These are phyloP conservation scores for Oncorhynchus mykiss DNA, from an alignment of 2,113 vertebrate genomes.

Conservation along the genomic window DNA sequence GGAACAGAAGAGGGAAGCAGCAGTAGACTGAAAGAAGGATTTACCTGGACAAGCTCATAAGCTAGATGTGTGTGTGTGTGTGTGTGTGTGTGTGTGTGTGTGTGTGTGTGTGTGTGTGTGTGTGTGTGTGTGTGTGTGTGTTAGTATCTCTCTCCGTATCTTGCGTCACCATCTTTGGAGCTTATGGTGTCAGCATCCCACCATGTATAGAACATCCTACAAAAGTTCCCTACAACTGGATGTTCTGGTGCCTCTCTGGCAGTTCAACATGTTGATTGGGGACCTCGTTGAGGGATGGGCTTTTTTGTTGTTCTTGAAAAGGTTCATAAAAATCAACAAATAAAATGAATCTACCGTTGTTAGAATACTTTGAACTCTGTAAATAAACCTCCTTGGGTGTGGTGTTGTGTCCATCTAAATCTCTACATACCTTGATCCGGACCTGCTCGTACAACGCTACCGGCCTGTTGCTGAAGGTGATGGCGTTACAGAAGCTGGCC, in stretches of 20 bases:
- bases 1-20: constrained; percentile 6
- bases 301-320: neutral
- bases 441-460: constrained; percentile 92
- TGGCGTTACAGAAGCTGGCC: constrained; percentile 97
- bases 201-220: neutral
- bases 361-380: neutral
- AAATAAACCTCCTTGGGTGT: too few relatives aligned
- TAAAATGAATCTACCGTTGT: neutral
- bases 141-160: too few relatives aligned
- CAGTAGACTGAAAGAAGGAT: constrained; percentile 10
- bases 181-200: neutral
- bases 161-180: neutral
- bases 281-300: too few relatives aligned
- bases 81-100: too few relatives aligned
- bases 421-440: constrained; percentile 85
- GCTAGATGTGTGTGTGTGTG: neutral
- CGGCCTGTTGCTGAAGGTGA: constrained; percentile 94
- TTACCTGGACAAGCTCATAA: constrained; percentile 27
- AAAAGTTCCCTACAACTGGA: too few relatives aligned
- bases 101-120: too few relatives aligned
- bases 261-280: too few relatives aligned
- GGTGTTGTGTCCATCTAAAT: neutral
- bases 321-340: too few relatives aligned
- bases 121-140: too few relatives aligned
- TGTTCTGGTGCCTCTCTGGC: too few relatives aligned